Percentiles rank a stretch among this genome's conserved stretches.
Evolutionary conservation across 2,797 vertebrate genomes (phyloP).

Genomic region (Alauda arvensis): DNA sequence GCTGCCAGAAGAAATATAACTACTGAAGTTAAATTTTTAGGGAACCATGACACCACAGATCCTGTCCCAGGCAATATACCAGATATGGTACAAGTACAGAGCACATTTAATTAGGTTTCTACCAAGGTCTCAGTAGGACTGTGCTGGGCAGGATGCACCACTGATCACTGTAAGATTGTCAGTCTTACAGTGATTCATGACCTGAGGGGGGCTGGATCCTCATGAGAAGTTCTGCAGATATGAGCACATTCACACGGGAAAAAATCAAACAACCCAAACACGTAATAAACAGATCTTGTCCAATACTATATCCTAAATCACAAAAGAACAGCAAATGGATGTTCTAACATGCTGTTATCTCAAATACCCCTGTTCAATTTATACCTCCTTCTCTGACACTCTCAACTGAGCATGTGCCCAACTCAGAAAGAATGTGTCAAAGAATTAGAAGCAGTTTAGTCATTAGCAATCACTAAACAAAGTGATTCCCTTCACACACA

Average conservation of each 20-base stretch:
- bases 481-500: neutral
- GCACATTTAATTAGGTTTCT: neutral
- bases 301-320: neutral
- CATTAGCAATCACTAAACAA: neutral
- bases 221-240: neutral
- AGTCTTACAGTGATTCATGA: neutral
- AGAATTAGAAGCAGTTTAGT: neutral
- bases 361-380: neutral
- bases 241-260: neutral
- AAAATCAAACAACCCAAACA: neutral
- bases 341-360: neutral
- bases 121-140: neutral
- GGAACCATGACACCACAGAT: neutral
- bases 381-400: neutral
- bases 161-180: neutral
- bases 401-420: neutral
- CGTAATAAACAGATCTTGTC: neutral
- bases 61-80: neutral
- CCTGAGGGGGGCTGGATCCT: neutral
- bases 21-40: neutral
- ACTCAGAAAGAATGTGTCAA: neutral
- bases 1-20: neutral
- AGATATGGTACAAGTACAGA: neutral
- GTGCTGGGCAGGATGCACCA: neutral
- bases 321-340: neutral